Evolutionary conservation across 2,888 invertebrate species (phyloP).

Genomic region (Diarsia brunnea): DNA sequence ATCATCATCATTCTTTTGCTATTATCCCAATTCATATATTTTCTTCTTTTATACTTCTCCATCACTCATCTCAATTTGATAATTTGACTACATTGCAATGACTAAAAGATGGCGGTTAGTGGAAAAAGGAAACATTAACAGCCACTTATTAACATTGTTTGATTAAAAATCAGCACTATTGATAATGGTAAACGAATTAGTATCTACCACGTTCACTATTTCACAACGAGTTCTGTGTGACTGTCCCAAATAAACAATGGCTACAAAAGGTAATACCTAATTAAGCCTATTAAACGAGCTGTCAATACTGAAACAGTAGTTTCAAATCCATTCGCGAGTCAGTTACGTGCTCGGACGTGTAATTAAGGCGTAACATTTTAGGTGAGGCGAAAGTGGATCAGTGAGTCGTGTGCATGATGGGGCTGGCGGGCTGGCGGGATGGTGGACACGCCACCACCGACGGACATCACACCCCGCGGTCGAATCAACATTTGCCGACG

Average conservation of each 20-base stretch:
- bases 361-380: constrained; percentile 61
- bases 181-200: background rate
- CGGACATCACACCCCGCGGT: constrained; percentile 81
- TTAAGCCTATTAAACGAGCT: constrained; percentile 51
- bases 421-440: constrained; percentile 28
- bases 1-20: too few species aligned
- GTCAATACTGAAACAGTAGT: constrained; percentile 36
- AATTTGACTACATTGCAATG: background rate
- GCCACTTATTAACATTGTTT: background rate
- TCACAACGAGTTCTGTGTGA: constrained; percentile 12
- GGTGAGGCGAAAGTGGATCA: constrained; percentile 77
- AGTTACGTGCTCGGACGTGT: constrained; percentile 47
- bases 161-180: background rate
- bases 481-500: constrained; percentile 89
- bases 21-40: too few species aligned
- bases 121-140: background rate
- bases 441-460: constrained; percentile 52
- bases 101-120: background rate
- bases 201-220: constrained; percentile 12
- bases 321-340: constrained; percentile 42
- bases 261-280: constrained; percentile 37
- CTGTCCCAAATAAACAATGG: constrained; percentile 7
- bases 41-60: too few species aligned
- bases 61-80: background rate
- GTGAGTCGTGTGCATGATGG: constrained; percentile 69